These are phyloP conservation scores for Choloepus didactylus DNA, from an alignment of 2,797 vertebrate species.

Conservation along the genomic window DNA sequence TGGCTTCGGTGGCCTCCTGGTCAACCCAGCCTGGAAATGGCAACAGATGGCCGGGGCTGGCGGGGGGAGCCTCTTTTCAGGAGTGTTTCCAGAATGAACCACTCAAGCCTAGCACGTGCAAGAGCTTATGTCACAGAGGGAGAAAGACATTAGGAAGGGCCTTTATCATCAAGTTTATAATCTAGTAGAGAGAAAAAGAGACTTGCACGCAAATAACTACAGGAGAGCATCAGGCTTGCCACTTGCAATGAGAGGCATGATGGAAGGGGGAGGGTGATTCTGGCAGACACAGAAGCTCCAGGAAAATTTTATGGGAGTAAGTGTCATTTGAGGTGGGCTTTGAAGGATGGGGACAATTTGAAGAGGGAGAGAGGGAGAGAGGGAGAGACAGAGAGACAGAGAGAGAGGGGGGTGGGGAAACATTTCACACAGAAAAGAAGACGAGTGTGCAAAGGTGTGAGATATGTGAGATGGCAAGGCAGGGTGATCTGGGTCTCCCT, in stretches of 20 bases:
- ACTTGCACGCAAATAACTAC: no score
- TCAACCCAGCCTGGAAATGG: not conserved
- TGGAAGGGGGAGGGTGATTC: rapidly evolving
- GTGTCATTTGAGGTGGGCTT: not conserved
- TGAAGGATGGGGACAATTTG: not conserved
- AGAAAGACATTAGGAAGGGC: not conserved
- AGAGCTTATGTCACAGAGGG: rapidly evolving
- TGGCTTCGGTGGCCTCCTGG: not conserved
- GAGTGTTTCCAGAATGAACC: not conserved
- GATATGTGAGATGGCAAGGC: rapidly evolving
- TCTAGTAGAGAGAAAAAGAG: not conserved
- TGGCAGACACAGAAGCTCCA: not conserved
- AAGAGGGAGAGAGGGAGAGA: not conserved
- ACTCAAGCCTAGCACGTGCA: rapidly evolving
- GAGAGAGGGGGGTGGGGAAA: not conserved
- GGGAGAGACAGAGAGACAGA: not conserved
- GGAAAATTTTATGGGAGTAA: not conserved
- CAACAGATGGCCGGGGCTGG: not conserved
- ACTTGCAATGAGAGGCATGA: not conserved
- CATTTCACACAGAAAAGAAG: not conserved
- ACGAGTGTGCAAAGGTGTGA: rapidly evolving
- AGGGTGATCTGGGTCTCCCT: not conserved
- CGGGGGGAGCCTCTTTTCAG: not conserved
- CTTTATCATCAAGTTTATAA: not conserved
- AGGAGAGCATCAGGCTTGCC: rapidly evolving